phyloP scores from a whole-genome alignment of 30 jellyfish, hydroid and myxozoan genomes.

The Morbakka virulenta region DNA sequence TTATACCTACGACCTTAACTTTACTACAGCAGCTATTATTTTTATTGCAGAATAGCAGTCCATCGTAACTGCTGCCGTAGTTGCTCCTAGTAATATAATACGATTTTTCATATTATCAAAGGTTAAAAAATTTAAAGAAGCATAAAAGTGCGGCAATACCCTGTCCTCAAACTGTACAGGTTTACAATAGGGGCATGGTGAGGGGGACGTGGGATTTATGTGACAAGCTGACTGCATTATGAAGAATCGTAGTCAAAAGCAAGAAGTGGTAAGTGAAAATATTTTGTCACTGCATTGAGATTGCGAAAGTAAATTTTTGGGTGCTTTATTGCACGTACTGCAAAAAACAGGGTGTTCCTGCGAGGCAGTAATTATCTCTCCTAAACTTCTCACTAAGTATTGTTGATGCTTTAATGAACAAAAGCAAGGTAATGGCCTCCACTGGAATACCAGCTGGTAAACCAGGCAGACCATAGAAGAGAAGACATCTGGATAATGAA shows the following conservation, averaged over 20 bases:
- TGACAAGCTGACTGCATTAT: slow-evolving; percentile 63
- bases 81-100: too few relatives aligned
- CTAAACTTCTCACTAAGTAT: background rate
- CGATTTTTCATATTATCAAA: too few relatives aligned
- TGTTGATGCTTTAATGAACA: slow-evolving; percentile 9
- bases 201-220: slow-evolving; percentile 64
- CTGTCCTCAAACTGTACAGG: slow-evolving; percentile 41
- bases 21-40: too few relatives aligned
- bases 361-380: background rate
- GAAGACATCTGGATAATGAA: background rate
- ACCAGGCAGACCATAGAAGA: slow-evolving; percentile 18
- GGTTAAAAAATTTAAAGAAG: too few relatives aligned
- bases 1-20: too few relatives aligned
- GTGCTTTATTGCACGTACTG: slow-evolving; percentile 56
- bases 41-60: too few relatives aligned
- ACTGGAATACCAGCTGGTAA: background rate
- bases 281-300: slow-evolving; percentile 61
- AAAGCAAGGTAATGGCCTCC: too few relatives aligned
- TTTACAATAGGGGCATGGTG: slow-evolving; percentile 65
- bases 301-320: slow-evolving; percentile 56
- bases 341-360: background rate
- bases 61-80: too few relatives aligned
- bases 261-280: too few relatives aligned
- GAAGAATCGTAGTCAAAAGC: too few relatives aligned
- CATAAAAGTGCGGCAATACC: too few relatives aligned